Percentiles rank a stretch among this genome's conserved stretches.
Conservation (phyloP, 1,140 invertebrate species). For the Whitmania pigra region DNA sequence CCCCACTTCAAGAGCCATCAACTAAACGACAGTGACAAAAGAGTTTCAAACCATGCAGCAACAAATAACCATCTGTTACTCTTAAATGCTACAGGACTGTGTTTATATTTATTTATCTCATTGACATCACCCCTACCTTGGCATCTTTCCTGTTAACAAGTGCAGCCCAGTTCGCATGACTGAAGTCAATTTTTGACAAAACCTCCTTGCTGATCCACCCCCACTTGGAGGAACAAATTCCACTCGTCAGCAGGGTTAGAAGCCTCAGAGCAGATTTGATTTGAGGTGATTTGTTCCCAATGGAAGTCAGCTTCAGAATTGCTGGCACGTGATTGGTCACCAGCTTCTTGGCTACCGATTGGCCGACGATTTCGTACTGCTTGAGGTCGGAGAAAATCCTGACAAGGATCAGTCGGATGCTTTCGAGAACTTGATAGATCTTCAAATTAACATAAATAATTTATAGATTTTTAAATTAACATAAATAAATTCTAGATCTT, state of each 20-base stretch:
- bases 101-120: neutral
- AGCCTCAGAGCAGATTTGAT: conserved; percentile 2
- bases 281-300: neutral
- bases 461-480: too few relatives aligned
- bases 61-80: too few relatives aligned
- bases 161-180: neutral
- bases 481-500: too few relatives aligned
- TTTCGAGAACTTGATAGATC: neutral
- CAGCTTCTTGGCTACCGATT: neutral
- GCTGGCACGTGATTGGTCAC: neutral
- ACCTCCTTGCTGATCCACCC: conserved; percentile 3
- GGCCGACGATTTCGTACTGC: neutral
- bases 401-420: neutral
- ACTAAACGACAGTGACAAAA: too few relatives aligned
- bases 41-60: too few relatives aligned
- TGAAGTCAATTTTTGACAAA: neutral
- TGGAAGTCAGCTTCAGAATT: neutral
- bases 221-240: neutral
- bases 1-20: too few relatives aligned
- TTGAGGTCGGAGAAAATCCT: conserved; percentile 6
- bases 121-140: neutral
- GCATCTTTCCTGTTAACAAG: conserved; percentile 11
- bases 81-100: too few relatives aligned
- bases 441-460: too few relatives aligned
- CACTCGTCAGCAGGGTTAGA: neutral